Evolutionary conservation across 2,797 vertebrate genomes (phyloP).

Genomic region (Gymnoscopelus braueri): DNA sequence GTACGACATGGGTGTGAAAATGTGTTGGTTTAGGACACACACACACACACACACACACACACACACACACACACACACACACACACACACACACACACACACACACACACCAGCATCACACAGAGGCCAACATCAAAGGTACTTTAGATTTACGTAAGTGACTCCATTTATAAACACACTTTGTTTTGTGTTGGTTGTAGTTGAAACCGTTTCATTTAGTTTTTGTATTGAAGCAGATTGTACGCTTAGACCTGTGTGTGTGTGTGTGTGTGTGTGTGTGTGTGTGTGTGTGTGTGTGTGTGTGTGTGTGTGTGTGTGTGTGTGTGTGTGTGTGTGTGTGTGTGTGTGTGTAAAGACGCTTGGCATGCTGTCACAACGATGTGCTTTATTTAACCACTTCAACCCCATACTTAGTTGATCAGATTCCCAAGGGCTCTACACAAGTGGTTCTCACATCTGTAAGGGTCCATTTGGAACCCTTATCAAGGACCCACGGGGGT

Average conservation of each 20-base stretch:
- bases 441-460: no score
- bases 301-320: no score
- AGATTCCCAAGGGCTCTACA: no score
- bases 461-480: no score
- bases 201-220: slow-evolving; percentile 43
- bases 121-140: slow-evolving; percentile 53
- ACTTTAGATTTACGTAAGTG: slow-evolving; percentile 46
- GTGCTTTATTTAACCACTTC: slow-evolving; percentile 63
- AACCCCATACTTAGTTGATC: slow-evolving; percentile 17
- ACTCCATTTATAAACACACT: slow-evolving; percentile 51
- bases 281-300: no score
- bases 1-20: no score
- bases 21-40: not conserved
- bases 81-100: slow-evolving; percentile 14
- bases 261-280: slow-evolving; percentile 11
- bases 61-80: slow-evolving; percentile 13
- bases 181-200: slow-evolving; percentile 39
- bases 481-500: no score
- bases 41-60: not conserved
- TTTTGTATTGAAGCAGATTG: slow-evolving; percentile 49
- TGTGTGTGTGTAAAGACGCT: slow-evolving; percentile 16
- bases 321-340: no score
- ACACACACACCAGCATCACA: slow-evolving; percentile 20
- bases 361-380: slow-evolving; percentile 61
- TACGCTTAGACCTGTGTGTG: slow-evolving; percentile 53